Conservation (phyloP, 2,797 vertebrate species). For the Tympanoctomys barrerae region DNA sequence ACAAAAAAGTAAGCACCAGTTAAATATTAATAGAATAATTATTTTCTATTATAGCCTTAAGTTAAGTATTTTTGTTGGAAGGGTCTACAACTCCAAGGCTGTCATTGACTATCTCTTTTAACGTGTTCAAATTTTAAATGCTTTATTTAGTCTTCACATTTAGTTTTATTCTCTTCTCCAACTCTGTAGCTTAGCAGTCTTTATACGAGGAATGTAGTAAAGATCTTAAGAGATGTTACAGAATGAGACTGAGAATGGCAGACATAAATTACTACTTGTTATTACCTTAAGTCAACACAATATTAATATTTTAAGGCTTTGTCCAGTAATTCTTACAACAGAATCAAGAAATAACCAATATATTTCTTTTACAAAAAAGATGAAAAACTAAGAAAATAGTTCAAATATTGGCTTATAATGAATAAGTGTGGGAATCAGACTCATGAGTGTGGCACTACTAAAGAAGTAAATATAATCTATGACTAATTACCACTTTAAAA, state of each 20-base stretch:
- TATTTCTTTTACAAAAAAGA: neutral
- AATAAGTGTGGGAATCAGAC: neutral
- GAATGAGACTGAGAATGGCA: neutral
- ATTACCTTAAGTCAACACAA: neutral
- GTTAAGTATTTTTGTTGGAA: slow-evolving; percentile 15
- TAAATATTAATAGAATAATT: slow-evolving; percentile 10
- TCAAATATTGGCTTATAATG: neutral
- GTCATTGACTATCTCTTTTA: neutral
- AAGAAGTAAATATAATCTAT: neutral
- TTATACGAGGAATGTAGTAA: neutral
- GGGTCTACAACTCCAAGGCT: neutral
- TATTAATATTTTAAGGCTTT: neutral
- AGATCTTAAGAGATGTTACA: neutral
- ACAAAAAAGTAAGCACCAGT: neutral
- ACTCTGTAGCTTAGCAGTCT: neutral
- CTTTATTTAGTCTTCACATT: neutral
- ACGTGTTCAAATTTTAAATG: slow-evolving; percentile 36
- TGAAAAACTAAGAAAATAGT: neutral
- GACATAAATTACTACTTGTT: neutral
- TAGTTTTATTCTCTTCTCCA: neutral
- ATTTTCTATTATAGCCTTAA: neutral
- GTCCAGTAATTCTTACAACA: neutral
- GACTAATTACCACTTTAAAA: neutral
- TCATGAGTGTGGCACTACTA: neutral
- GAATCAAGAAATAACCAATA: neutral